A percentile compares a stretch with the other conserved stretches of the same genome.
phyloP scores from a whole-genome alignment of 2,113 vertebrate species.

The Nicator chloris region DNA sequence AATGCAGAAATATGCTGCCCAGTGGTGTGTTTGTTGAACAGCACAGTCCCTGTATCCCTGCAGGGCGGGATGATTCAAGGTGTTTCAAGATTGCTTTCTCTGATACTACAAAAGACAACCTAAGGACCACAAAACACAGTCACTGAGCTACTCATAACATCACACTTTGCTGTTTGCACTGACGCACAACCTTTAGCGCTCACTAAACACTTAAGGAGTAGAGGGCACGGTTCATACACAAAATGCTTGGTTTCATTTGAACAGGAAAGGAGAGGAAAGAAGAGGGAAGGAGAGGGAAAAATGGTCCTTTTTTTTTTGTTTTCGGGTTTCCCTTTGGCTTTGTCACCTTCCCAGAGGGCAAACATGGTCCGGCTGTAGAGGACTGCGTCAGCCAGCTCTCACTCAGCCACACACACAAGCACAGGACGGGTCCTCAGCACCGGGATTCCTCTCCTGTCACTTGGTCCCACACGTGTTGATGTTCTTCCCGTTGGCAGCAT shows the following conservation, averaged over 20 bases:
- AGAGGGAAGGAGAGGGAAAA: not conserved
- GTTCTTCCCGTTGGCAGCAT: constrained; percentile 91
- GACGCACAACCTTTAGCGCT: not conserved
- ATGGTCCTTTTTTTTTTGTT: not conserved
- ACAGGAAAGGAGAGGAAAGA: not conserved
- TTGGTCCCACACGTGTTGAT: constrained; percentile 91
- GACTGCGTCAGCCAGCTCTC: not conserved
- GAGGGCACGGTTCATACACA: not conserved
- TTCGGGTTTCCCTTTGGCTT: constrained; percentile 5
- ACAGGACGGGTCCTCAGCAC: not conserved
- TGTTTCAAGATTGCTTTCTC: constrained; percentile 39
- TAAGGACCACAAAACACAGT: constrained; percentile 24
- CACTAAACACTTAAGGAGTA: not conserved
- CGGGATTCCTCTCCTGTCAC: constrained; percentile 56
- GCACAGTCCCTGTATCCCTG: not conserved
- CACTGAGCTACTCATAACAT: not conserved
- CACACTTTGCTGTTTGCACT: not conserved
- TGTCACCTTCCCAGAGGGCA: not conserved
- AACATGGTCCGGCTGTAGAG: not conserved
- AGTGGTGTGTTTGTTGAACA: not conserved
- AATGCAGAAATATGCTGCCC: not conserved
- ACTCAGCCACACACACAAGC: not conserved
- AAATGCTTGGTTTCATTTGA: not conserved
- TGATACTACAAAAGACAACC: not conserved
- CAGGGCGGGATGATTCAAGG: not conserved